Base-by-base conservation (phyloP, 2,797 vertebrate genomes). In the Sarcophilus harrisii region DNA sequence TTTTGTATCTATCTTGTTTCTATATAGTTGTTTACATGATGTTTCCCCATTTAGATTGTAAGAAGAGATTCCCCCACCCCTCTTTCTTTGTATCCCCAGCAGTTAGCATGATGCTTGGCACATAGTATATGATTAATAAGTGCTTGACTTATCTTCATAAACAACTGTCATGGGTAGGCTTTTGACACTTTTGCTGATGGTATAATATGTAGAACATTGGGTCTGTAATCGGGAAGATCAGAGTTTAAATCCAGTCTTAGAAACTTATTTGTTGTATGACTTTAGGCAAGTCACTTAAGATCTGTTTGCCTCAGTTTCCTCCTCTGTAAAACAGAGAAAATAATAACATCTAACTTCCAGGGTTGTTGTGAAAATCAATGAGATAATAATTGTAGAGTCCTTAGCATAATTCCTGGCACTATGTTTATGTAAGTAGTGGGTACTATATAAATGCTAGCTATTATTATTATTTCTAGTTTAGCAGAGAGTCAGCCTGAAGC, bases 141-240 rank as follows among this genome's bases (percentile, higher is more conserved):
- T n/a, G 16, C 16, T 66, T 66, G 32, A 66, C 32, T 66, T 66
- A n/a, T 38, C 58, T 95, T 93, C 90, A 96, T 93, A 97, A 95
- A 96, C 91, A 95, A 92, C 93, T 93, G 13, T 92, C 32, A 60
- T 94, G 81, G 4, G 73, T 97, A 55, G 96, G 90, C 32, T 66
- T 94, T 96, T 91, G 95, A 92, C 94, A 92, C 93, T 95, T 94
- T 87, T 58, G 90, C 92, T 59, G 32, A 18, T 96, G 32, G 1
- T 18, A 13, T 32, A 66, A 66, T 66, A n/a, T 1, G n/a, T 66
- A n/a, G 13, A 66, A 32, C 14, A 18, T 1, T 8, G 13, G 14
- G 16, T 66, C 12, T 66, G 32, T 66, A 66, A 14, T 66, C 62
- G 18, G 62, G 32, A 66, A n/a, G 14, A 66, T 14, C 14, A 0